Conservation (phyloP, 92 coral and sea anemone species). For the Porites rus region DNA sequence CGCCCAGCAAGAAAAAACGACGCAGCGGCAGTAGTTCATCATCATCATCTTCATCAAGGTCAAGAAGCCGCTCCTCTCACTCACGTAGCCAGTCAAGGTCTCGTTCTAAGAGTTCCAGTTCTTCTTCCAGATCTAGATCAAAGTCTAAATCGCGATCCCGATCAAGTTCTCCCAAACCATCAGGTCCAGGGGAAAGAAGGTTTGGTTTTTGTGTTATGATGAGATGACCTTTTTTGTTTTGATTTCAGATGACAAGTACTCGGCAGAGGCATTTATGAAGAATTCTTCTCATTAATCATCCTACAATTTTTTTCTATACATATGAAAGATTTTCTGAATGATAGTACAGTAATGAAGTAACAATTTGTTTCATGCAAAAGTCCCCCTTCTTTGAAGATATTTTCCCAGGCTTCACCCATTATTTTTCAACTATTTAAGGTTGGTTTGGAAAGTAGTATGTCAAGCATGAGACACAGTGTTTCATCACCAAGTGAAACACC, state of each 20-base stretch:
- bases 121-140: conserved; percentile 66
- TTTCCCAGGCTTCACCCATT: too few species aligned
- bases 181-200: conserved; percentile 60
- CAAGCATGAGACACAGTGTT: too few species aligned
- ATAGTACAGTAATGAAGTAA: too few species aligned
- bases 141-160: conserved; percentile 36
- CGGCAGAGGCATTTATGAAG: neutral
- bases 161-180: conserved; percentile 43
- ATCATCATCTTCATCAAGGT: conserved; percentile 41
- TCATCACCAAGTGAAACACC: too few species aligned
- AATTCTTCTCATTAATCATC: too few species aligned
- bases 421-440: too few species aligned
- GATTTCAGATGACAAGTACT: neutral
- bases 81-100: conserved; percentile 79
- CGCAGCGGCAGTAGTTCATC: conserved; percentile 47
- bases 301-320: too few species aligned
- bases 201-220: conserved; percentile 39
- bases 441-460: too few species aligned
- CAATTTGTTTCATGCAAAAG: too few species aligned
- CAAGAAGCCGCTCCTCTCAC: conserved; percentile 59
- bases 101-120: conserved; percentile 64
- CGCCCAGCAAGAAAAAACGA: conserved; percentile 50
- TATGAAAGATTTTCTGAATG: too few species aligned
- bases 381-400: too few species aligned
- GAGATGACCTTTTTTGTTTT: neutral